These are phyloP conservation scores for Deilephila porcellus DNA, from an alignment of 2,888 invertebrate species.

Conservation along the genomic window DNA sequence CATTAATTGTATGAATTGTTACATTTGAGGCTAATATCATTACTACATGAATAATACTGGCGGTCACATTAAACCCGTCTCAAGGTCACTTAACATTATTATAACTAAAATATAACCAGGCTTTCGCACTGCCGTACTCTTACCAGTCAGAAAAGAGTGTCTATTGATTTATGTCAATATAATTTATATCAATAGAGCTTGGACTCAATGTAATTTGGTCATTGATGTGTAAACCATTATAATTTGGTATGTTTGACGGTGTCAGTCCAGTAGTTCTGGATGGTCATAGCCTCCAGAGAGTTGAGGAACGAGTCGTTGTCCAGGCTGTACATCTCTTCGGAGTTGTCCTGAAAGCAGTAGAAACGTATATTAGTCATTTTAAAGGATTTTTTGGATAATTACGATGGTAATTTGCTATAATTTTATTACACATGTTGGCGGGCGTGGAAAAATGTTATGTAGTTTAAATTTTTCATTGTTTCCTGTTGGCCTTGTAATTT, in stretches of 20 bases:
- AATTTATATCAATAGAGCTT: neutral
- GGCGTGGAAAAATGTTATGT: no score
- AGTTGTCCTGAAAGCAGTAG: conserved; percentile 90
- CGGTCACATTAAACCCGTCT: neutral
- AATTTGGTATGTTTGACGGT: conserved; percentile 95
- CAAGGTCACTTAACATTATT: neutral
- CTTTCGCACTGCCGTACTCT: conserved; percentile 3
- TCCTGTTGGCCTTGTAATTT: neutral
- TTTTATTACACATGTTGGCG: no score
- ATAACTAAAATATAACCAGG: neutral
- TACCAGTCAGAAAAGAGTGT: neutral
- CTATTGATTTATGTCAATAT: neutral
- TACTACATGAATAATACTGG: neutral
- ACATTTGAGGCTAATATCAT: neutral
- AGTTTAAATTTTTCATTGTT: neutral
- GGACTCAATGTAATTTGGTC: neutral
- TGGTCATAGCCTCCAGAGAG: conserved; percentile 96
- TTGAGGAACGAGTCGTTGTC: conserved; percentile 97
- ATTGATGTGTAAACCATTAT: conserved; percentile 68
- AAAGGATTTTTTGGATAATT: no score
- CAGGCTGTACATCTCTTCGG: conserved; percentile 97
- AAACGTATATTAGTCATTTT: neutral
- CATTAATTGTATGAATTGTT: neutral
- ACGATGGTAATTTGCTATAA: no score
- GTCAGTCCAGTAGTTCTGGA: conserved; percentile 97